A percentile compares a stretch with the other conserved stretches of the same genome.
These are phyloP conservation scores for Scaptomyza flava DNA, from an alignment of 2,888 invertebrate species.

Conservation along the genomic window DNA sequence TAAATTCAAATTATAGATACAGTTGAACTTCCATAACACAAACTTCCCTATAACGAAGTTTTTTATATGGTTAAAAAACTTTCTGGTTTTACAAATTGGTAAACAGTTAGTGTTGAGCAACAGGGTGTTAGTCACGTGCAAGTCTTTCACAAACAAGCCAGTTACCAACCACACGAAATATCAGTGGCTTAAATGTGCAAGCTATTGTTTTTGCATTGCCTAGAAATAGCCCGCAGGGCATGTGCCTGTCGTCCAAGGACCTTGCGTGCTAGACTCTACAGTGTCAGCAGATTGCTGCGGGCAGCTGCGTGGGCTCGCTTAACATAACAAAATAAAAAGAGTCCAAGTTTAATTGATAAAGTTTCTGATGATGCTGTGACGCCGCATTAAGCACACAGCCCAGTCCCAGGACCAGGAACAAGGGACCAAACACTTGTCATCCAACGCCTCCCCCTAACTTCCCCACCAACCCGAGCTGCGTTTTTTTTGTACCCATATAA, in stretches of 20 bases:
- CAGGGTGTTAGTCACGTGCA: constrained; percentile 15
- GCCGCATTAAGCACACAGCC: constrained; percentile 68
- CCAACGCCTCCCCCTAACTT: not conserved
- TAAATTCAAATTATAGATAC: too few species aligned
- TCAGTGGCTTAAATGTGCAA: constrained; percentile 13
- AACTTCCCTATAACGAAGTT: too few species aligned
- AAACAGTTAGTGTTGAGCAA: constrained; percentile 24
- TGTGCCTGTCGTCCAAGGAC: constrained; percentile 18
- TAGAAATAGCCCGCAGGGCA: constrained; percentile 51
- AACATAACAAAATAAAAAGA: constrained; percentile 49
- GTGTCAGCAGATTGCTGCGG: constrained; percentile 62
- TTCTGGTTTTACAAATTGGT: constrained; percentile 1
- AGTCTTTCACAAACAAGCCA: not conserved
- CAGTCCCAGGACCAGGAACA: constrained; percentile 6
- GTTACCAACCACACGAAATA: constrained; percentile 20
- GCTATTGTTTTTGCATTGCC: constrained; percentile 63
- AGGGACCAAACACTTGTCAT: constrained; percentile 18
- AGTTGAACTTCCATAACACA: too few species aligned
- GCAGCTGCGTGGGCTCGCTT: constrained; percentile 57
- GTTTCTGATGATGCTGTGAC: constrained; percentile 74
- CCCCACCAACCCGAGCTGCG: not conserved
- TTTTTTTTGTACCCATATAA: constrained; percentile 5
- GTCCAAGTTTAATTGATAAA: constrained; percentile 78
- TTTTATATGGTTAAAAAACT: not conserved
- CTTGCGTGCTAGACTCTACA: constrained; percentile 13